These are phyloP conservation scores for Chloroceryle amazona DNA, from an alignment of 2,797 vertebrate genomes.

Conservation along the genomic window DNA sequence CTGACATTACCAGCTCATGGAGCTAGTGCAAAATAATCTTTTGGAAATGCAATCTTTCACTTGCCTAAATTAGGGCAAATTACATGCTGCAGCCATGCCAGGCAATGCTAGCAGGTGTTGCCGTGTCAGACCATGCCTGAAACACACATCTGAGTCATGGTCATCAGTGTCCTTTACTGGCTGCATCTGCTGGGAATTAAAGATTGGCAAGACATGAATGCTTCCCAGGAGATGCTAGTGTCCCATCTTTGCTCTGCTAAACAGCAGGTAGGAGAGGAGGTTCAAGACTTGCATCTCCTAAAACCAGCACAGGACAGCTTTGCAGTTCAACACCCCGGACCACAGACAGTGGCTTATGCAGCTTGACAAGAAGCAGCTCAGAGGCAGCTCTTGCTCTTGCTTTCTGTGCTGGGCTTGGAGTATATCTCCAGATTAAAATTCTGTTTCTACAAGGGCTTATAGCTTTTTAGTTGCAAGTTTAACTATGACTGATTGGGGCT, in stretches of 20 bases:
- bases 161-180: neutral
- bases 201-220: neutral
- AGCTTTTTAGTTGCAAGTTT: neutral
- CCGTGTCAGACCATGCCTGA: neutral
- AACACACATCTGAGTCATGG: neutral
- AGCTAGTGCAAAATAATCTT: neutral
- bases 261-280: fast-evolving
- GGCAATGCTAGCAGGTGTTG: neutral
- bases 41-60: neutral
- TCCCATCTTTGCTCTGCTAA: neutral
- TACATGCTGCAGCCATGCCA: neutral
- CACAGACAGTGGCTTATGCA: neutral
- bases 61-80: neutral
- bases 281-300: neutral
- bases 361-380: neutral
- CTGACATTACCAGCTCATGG: neutral
- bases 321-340: neutral
- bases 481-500: neutral
- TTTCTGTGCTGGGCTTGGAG: neutral
- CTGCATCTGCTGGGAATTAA: neutral
- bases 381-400: neutral
- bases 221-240: neutral
- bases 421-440: neutral
- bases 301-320: neutral
- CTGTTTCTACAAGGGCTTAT: neutral